A percentile compares a stretch with the other conserved stretches of the same genome.
Conservation (phyloP, 2,888 invertebrate species). For the Meiosimyza decipiens region DNA sequence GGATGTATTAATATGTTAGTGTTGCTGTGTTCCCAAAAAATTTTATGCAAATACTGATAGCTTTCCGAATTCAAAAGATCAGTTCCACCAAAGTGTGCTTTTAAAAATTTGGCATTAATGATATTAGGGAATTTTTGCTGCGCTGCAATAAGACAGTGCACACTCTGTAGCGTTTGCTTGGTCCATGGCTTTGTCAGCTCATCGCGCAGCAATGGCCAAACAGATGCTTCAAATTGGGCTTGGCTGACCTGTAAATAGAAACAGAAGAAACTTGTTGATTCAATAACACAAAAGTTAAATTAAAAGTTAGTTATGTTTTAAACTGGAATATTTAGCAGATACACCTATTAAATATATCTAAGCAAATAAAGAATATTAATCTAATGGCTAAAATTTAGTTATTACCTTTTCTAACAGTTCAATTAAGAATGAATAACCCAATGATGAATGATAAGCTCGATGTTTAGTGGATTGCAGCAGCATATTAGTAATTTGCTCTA, state of each 20-base stretch:
- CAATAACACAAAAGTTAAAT: background rate
- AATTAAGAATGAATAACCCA: slow-evolving; percentile 72
- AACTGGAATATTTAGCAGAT: too few species aligned
- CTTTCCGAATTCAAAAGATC: slow-evolving; percentile 73
- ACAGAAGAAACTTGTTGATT: slow-evolving; percentile 9
- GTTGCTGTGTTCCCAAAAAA: slow-evolving; percentile 71
- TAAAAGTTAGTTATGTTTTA: background rate
- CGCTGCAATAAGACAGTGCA: slow-evolving; percentile 71
- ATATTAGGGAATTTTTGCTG: slow-evolving; percentile 68
- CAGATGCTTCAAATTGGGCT: slow-evolving; percentile 69
- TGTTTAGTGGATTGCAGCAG: slow-evolving; percentile 55
- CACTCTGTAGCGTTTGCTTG: slow-evolving; percentile 74
- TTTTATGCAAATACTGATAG: slow-evolving; percentile 70
- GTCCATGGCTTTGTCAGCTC: slow-evolving; percentile 73
- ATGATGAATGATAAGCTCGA: slow-evolving; percentile 54
- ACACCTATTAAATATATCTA: too few species aligned
- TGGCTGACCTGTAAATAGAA: slow-evolving; percentile 67
- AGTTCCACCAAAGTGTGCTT: slow-evolving; percentile 70
- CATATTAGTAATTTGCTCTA: slow-evolving; percentile 67
- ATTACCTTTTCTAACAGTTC: slow-evolving; percentile 72
- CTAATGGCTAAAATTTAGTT: too few species aligned
- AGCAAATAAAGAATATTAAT: too few species aligned
- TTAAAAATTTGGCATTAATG: slow-evolving; percentile 70
- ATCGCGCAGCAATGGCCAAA: slow-evolving; percentile 73
- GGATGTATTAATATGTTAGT: slow-evolving; percentile 71